A percentile compares a stretch with the other conserved stretches of the same genome.
These are phyloP conservation scores for Sebastes hubbsi DNA, from an alignment of 2,797 vertebrate species.

Conservation along the genomic window DNA sequence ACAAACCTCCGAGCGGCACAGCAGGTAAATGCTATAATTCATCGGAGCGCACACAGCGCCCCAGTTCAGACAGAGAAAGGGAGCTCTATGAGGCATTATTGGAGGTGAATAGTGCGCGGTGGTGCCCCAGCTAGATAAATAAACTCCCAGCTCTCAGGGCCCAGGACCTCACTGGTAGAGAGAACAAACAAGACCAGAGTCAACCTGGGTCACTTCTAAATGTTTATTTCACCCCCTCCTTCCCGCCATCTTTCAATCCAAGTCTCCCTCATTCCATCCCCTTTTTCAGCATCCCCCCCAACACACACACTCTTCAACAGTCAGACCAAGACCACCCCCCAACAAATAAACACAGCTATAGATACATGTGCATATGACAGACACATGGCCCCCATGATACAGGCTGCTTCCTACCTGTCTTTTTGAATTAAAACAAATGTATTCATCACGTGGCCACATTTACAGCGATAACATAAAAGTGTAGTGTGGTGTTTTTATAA, in stretches of 20 bases:
- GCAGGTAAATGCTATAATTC: slow-evolving; percentile 87
- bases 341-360: slow-evolving; percentile 74
- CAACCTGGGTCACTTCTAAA: slow-evolving; percentile 87
- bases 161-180: slow-evolving; percentile 88
- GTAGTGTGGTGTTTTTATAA: not conserved
- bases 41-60: slow-evolving; percentile 80
- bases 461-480: slow-evolving; percentile 4
- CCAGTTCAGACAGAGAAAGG: slow-evolving; percentile 83
- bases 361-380: slow-evolving; percentile 51
- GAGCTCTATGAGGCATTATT: slow-evolving; percentile 86
- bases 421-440: not conserved
- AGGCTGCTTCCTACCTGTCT: slow-evolving; percentile 2
- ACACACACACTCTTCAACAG: slow-evolving; percentile 34
- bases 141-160: slow-evolving; percentile 84
- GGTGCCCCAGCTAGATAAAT: slow-evolving; percentile 88
- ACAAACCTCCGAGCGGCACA: slow-evolving; percentile 77
- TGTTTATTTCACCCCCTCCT: slow-evolving; percentile 83
- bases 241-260: slow-evolving; percentile 62
- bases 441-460: not conserved
- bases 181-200: slow-evolving; percentile 89
- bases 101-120: slow-evolving; percentile 83
- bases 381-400: slow-evolving; percentile 40
- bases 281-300: slow-evolving; percentile 52
- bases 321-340: slow-evolving; percentile 64
- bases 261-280: slow-evolving; percentile 69